phyloP scores from a whole-genome alignment of 2,888 invertebrate species.

The Ormia ochracea region DNA sequence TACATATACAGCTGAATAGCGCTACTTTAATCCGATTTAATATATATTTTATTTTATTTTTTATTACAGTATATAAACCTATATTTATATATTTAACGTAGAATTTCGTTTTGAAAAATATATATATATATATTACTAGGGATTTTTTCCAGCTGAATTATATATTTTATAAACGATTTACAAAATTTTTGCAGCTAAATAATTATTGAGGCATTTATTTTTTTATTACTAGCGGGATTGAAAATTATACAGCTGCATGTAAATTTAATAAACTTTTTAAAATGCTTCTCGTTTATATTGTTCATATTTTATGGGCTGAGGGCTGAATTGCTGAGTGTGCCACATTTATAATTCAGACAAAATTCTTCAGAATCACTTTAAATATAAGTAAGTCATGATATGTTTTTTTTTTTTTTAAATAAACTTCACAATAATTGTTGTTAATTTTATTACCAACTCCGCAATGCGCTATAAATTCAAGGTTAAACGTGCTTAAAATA shows the following conservation, averaged over 20 bases:
- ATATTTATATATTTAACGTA: too few relatives aligned
- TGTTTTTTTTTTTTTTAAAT: neutral
- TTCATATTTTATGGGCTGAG: too few relatives aligned
- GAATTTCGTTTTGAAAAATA: neutral
- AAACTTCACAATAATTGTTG: conserved; percentile 17
- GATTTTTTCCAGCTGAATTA: neutral
- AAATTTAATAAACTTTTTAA: too few relatives aligned
- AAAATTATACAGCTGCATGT: too few relatives aligned
- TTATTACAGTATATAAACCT: too few relatives aligned
- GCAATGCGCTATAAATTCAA: conserved; percentile 7
- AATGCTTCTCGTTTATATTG: too few relatives aligned
- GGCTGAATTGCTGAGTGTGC: too few relatives aligned
- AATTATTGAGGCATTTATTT: neutral
- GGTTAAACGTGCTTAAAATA: conserved; percentile 50
- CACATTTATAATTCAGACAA: too few relatives aligned
- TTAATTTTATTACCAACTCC: conserved; percentile 18
- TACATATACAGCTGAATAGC: too few relatives aligned
- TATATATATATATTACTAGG: neutral
- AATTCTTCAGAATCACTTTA: neutral
- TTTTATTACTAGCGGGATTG: too few relatives aligned
- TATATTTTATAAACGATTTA: neutral
- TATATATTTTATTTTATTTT: too few relatives aligned
- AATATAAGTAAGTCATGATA: neutral
- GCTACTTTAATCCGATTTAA: too few relatives aligned
- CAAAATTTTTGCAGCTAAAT: neutral